A percentile compares a stretch with the other conserved stretches of the same genome.
Evolutionary conservation across 2,113 vertebrate species (phyloP).

Genomic region (Salminus brasiliensis): DNA sequence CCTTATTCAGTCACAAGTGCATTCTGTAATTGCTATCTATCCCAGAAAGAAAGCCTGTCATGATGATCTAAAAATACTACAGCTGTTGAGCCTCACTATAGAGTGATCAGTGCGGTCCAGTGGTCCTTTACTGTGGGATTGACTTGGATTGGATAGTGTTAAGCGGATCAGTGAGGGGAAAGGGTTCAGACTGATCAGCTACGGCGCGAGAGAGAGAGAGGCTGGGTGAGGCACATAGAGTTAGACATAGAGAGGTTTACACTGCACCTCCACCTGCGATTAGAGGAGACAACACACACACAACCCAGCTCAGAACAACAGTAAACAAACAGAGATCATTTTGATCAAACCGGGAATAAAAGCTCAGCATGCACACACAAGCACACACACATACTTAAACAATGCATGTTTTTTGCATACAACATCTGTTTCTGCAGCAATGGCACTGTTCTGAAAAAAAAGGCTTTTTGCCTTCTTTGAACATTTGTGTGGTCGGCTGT

Average conservation of each 20-base stretch:
- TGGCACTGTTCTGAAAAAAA: not conserved
- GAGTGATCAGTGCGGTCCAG: not conserved
- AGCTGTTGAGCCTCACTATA: not conserved
- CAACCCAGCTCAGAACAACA: not conserved
- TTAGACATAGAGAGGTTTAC: constrained; percentile 24
- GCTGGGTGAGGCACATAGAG: not conserved
- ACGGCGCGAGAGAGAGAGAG: constrained; percentile 3
- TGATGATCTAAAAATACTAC: not conserved
- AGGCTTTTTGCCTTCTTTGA: not conserved
- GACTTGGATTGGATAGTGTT: constrained; percentile 22
- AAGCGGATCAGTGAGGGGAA: constrained; percentile 39
- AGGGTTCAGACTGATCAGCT: constrained; percentile 38
- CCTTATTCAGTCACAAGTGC: not conserved
- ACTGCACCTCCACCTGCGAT: constrained; percentile 17
- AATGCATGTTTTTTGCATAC: not conserved
- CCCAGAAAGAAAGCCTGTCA: not conserved
- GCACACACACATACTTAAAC: constrained; percentile 5
- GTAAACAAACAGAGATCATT: constrained; percentile 8
- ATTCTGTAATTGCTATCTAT: not conserved
- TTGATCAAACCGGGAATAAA: constrained; percentile 12
- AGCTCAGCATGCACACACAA: constrained; percentile 22
- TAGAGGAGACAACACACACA: constrained; percentile 33
- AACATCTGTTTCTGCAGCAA: not conserved
- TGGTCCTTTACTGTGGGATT: not conserved
- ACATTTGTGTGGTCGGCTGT: constrained; percentile 37